Evolutionary conservation across 2,797 vertebrate species (phyloP).

Genomic region (Chelon labrosus): DNA sequence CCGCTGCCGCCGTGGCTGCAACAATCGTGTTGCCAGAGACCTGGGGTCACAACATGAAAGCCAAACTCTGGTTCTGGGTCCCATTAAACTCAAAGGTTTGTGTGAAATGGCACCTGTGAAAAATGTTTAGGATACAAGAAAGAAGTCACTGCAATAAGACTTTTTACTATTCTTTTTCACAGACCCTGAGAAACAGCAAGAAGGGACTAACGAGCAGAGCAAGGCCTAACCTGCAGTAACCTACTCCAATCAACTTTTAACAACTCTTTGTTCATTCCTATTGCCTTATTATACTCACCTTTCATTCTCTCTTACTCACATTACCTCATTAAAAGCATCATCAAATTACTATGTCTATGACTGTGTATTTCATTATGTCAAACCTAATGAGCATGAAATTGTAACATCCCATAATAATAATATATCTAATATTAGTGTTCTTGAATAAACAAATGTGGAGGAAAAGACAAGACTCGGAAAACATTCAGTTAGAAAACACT

Average conservation of each 20-base stretch:
- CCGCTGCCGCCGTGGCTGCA: constrained; percentile 77
- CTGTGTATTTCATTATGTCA: constrained; percentile 27
- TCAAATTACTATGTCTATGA: constrained; percentile 52
- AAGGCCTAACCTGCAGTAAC: constrained; percentile 39
- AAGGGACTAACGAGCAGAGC: constrained; percentile 34
- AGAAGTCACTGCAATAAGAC: neutral
- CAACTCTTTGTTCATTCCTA: neutral
- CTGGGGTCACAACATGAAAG: constrained; percentile 63
- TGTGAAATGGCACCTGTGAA: neutral
- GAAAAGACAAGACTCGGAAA: neutral
- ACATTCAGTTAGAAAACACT: constrained; percentile 78
- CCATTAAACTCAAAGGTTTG: constrained; percentile 82
- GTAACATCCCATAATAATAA: neutral
- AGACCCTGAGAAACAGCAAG: constrained; percentile 59
- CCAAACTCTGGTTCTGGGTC: constrained; percentile 77
- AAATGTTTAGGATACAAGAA: neutral
- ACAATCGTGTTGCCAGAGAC: constrained; percentile 70
- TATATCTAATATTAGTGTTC: neutral
- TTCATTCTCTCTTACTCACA: constrained; percentile 3
- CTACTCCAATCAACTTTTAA: constrained; percentile 9
- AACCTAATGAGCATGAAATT: neutral
- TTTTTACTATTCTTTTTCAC: constrained; percentile 25
- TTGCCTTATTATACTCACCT: neutral
- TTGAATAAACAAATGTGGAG: constrained; percentile 1
- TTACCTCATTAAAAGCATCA: constrained; percentile 78